A percentile compares a stretch with the other conserved stretches of the same genome.
These are phyloP conservation scores for Tauraco hartlaubi DNA, from an alignment of 2,797 vertebrate species.

Conservation along the genomic window DNA sequence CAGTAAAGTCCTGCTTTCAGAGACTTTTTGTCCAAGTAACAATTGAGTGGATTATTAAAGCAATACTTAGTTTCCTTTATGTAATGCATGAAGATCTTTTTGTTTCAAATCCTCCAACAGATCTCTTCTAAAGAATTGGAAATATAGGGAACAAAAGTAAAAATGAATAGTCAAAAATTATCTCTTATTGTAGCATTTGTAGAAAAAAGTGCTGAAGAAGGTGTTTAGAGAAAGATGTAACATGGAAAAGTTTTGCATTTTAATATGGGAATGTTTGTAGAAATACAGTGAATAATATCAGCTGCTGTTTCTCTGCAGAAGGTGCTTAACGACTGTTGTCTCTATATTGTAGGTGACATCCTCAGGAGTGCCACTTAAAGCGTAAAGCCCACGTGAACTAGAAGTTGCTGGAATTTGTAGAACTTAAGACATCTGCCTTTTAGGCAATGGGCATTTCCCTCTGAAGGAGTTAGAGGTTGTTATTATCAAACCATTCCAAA, in stretches of 20 bases:
- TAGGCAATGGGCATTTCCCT: background rate
- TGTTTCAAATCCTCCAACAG: background rate
- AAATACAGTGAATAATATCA: background rate
- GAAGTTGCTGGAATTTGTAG: background rate
- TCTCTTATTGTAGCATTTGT: background rate
- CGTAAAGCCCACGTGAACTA: background rate
- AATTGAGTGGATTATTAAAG: background rate
- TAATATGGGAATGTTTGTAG: background rate
- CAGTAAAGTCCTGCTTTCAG: background rate
- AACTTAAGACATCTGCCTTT: background rate
- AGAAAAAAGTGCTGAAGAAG: background rate
- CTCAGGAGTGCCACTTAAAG: background rate
- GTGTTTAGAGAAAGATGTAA: background rate
- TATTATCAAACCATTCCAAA: slow-evolving; percentile 73
- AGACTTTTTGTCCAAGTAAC: background rate
- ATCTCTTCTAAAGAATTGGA: background rate
- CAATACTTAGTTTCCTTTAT: background rate
- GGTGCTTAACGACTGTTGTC: background rate
- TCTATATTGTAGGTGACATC: background rate
- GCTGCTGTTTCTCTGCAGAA: background rate
- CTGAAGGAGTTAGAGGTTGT: slow-evolving; percentile 64
- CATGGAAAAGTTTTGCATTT: background rate
- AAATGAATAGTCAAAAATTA: background rate
- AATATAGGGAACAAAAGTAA: background rate
- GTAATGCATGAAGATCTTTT: background rate